phyloP scores from a whole-genome alignment of 2,888 invertebrate genomes.

The Pterostichus niger region DNA sequence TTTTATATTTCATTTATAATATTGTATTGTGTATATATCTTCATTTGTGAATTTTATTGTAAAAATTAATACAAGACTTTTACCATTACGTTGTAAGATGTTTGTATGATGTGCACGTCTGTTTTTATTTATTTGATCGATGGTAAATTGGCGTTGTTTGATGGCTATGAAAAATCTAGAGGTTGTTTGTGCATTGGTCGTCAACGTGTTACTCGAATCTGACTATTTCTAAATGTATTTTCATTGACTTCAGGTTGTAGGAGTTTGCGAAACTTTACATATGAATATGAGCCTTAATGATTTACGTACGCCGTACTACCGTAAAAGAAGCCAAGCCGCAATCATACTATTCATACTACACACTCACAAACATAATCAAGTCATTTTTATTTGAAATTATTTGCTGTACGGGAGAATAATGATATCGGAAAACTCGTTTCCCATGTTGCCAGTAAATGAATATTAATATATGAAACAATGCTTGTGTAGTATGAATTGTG shows the following conservation, averaged over 20 bases:
- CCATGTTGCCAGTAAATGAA: too few species aligned
- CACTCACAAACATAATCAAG: too few species aligned
- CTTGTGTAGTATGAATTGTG: too few species aligned
- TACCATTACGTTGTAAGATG: conserved; percentile 53
- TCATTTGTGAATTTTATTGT: conserved; percentile 55
- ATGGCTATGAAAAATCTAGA: conserved; percentile 47
- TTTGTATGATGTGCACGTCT: conserved; percentile 40
- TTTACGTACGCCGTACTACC: background rate
- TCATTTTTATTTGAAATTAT: too few species aligned
- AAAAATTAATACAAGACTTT: conserved; percentile 50
- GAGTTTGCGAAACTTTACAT: conserved; percentile 23
- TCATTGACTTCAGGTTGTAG: conserved; percentile 25
- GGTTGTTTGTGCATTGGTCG: background rate
- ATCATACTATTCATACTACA: background rate
- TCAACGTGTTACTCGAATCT: conserved; percentile 15
- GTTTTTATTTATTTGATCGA: conserved; percentile 23
- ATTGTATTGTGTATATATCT: conserved; percentile 37
- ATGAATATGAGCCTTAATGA: conserved; percentile 48
- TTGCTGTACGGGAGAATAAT: too few species aligned
- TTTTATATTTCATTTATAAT: conserved; percentile 42
- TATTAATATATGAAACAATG: too few species aligned
- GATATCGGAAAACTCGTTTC: too few species aligned
- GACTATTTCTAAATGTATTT: conserved; percentile 38
- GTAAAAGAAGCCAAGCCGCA: background rate
- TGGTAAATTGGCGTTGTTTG: background rate